A percentile compares a stretch with the other conserved stretches of the same genome.
Evolutionary conservation across 2,797 vertebrate species (phyloP).

Genomic region (Acipenser ruthenus): DNA sequence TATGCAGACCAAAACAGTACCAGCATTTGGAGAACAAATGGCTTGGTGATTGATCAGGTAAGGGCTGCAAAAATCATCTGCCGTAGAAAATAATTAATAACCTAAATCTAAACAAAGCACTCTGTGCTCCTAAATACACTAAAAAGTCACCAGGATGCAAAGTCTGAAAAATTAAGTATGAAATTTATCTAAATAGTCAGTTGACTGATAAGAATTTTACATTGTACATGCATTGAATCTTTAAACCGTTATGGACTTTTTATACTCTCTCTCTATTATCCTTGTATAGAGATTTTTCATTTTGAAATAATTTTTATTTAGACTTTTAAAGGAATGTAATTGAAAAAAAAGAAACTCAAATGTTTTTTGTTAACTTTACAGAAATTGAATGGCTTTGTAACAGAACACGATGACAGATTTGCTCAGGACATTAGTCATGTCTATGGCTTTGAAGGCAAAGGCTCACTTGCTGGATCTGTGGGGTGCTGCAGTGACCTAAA

Average conservation of each 20-base stretch:
- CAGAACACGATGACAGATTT: slow-evolving; percentile 59
- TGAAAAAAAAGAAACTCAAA: slow-evolving; percentile 38
- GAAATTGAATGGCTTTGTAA: slow-evolving; percentile 66
- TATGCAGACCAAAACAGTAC: neutral
- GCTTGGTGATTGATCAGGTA: slow-evolving; percentile 41
- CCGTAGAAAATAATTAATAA: no score
- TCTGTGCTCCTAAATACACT: no score
- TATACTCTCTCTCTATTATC: no score
- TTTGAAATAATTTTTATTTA: neutral
- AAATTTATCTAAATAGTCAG: no score
- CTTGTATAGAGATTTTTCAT: neutral
- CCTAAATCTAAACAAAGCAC: no score
- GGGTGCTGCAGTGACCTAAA: slow-evolving; percentile 79
- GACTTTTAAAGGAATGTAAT: no score
- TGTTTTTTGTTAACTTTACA: slow-evolving; percentile 42
- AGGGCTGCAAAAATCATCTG: slow-evolving; percentile 1
- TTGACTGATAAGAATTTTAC: no score
- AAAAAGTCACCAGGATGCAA: no score
- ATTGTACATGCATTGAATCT: no score
- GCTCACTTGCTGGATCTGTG: slow-evolving; percentile 74
- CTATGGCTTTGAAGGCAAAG: slow-evolving; percentile 76
- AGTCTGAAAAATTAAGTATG: no score
- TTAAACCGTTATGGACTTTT: no score
- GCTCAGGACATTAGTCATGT: slow-evolving; percentile 67
- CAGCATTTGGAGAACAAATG: slow-evolving; percentile 44